These are phyloP conservation scores for Leptodactylus fallax DNA, from an alignment of 2,797 vertebrate species.

Conservation along the genomic window DNA sequence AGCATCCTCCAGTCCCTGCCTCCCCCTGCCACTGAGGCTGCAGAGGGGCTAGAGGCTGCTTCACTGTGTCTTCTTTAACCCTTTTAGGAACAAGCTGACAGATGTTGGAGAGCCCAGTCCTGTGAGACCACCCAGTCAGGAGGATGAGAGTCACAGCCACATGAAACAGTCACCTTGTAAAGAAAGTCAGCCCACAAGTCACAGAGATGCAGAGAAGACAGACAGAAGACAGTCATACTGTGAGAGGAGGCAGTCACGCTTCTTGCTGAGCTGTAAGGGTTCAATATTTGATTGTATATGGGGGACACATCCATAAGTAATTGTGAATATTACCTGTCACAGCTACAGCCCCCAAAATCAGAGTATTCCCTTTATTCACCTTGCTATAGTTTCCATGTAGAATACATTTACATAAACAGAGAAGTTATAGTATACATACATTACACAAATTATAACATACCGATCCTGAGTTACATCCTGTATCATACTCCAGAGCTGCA, in stretches of 20 bases:
- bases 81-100: conserved; percentile 72
- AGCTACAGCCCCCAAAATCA: too few relatives aligned
- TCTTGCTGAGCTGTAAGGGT: conserved; percentile 84
- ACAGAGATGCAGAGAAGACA: not conserved
- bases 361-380: too few relatives aligned
- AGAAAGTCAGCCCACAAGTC: conserved; percentile 13
- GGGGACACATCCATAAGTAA: too few relatives aligned
- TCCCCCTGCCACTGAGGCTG: not conserved
- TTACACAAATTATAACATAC: too few relatives aligned
- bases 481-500: too few relatives aligned
- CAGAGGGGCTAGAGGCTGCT: conserved; percentile 15
- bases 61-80: conserved; percentile 65
- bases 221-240: conserved; percentile 65
- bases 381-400: too few relatives aligned
- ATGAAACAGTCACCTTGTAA: conserved; percentile 1
- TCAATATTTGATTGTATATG: not conserved
- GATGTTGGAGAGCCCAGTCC: conserved; percentile 56
- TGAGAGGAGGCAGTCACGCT: conserved; percentile 85
- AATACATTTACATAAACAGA: too few relatives aligned
- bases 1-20: not conserved
- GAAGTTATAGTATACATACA: too few relatives aligned
- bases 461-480: too few relatives aligned
- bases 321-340: too few relatives aligned
- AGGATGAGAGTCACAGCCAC: conserved; percentile 13
- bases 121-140: conserved; percentile 40